Percentiles rank a stretch among this genome's conserved stretches.
These are phyloP conservation scores for Epistrophe eligans DNA, from an alignment of 2,888 invertebrate species.

Conservation along the genomic window DNA sequence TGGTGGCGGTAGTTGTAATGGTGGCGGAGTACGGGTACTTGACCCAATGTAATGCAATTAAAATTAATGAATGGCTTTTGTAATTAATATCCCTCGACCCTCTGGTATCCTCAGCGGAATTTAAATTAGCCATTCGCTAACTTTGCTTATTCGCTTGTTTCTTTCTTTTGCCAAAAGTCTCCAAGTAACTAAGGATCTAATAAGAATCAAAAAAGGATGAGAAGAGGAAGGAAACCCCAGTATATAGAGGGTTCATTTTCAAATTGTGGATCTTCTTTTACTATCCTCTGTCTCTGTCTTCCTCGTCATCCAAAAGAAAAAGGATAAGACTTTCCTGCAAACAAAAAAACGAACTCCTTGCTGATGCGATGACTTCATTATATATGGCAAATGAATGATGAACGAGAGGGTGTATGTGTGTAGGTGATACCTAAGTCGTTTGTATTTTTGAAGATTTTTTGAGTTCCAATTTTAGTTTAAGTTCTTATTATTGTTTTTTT, in stretches of 20 bases:
- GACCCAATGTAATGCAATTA: slow-evolving; percentile 79
- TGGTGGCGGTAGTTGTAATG: slow-evolving; percentile 21
- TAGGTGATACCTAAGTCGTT: slow-evolving; percentile 7
- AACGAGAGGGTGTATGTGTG: slow-evolving; percentile 55
- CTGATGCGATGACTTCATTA: slow-evolving; percentile 64
- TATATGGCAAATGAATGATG: slow-evolving; percentile 68
- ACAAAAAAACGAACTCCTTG: slow-evolving; percentile 41
- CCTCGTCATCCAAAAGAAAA: not conserved
- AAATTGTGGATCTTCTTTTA: slow-evolving; percentile 49
- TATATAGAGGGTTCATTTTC: slow-evolving; percentile 64
- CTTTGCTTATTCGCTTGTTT: slow-evolving; percentile 63
- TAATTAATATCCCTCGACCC: slow-evolving; percentile 79
- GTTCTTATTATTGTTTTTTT: slow-evolving; percentile 47
- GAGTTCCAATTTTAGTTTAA: slow-evolving; percentile 44
- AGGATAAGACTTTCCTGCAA: slow-evolving; percentile 45
- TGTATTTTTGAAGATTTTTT: slow-evolving; percentile 45
- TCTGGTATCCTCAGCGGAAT: slow-evolving; percentile 77
- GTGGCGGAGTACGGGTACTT: slow-evolving; percentile 71
- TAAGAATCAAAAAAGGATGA: too few relatives aligned
- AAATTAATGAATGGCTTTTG: slow-evolving; percentile 80
- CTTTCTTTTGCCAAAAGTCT: slow-evolving; percentile 32
- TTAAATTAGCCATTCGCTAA: slow-evolving; percentile 77
- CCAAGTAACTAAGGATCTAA: slow-evolving; percentile 20
- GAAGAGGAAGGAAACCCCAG: slow-evolving; percentile 7
- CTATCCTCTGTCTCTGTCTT: not conserved